Evolutionary conservation across 2,797 vertebrate species (phyloP), one percentile per base, ranked within the genome.

Genomic region (Miichthys miiuy): DNA sequence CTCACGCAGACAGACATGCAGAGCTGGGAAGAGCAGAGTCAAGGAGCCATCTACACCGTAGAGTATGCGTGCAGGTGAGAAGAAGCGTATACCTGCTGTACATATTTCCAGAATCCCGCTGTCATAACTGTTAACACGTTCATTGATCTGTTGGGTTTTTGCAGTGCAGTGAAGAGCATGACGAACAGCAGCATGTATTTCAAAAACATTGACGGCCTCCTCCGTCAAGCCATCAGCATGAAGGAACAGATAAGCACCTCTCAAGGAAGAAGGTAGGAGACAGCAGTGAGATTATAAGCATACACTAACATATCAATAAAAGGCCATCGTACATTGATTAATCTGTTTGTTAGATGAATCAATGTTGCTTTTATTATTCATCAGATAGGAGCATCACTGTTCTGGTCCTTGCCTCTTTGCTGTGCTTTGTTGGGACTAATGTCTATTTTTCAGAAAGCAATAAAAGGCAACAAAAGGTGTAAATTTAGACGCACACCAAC

Each of bases 21-120:
- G 92, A 96, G 96, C 76, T 99, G 97, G 97, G 98, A 99, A 83
- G 97, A 99, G 84, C 98, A 99, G 83, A 99, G 98, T 87, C 98
- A 99, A 90, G 98, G 98, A 63, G 97, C 98, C 30, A 97, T 99
- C 84, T 99, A 99, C 88, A 94, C 95, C 0, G 98, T 99, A 65
- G 98, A 99, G 72, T 99, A 99, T 0, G 98, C 98, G 57, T 97
- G 97, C 96, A 98, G 98, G 97, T 98, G 89, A 74, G 76, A 47
- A 21, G 23, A 62, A 21, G 38, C 42, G n/a, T 8, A 41, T 1
- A 20, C 13, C 23, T 42, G 1, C 17, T 4, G 34, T 38, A 18
- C 18, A 21, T 5, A 13, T 61, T 64, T 70, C 27, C 51, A 75
- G 12, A 34, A 23, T 14, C 7, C 30, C 3, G 3, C 27, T 42